phyloP scores from a whole-genome alignment of 2,797 vertebrate genomes.

The Thamnophis elegans region DNA sequence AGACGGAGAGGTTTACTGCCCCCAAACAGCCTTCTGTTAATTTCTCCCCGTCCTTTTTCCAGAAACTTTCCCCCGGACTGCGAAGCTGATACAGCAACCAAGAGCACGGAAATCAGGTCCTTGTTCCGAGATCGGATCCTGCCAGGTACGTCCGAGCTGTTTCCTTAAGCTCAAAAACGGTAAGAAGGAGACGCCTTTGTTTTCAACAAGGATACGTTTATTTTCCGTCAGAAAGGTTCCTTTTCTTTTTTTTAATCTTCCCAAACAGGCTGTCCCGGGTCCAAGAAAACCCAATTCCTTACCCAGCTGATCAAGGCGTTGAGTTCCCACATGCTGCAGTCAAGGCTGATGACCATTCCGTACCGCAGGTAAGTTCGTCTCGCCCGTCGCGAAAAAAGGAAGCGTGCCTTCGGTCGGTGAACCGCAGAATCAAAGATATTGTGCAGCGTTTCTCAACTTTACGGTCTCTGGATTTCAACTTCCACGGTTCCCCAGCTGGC shows the following conservation, averaged over 20 bases:
- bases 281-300: conserved; percentile 67
- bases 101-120: conserved; percentile 29
- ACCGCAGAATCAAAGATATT: neutral
- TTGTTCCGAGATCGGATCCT: conserved; percentile 55
- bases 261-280: conserved; percentile 66
- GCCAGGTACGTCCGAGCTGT: conserved; percentile 47
- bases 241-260: neutral
- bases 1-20: neutral
- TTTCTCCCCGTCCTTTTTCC: neutral
- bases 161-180: neutral
- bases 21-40: neutral
- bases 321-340: conserved; percentile 64
- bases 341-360: conserved; percentile 47
- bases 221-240: neutral
- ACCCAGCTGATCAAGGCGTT: conserved; percentile 65
- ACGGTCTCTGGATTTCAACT: neutral
- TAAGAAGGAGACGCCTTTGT: neutral
- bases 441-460: neutral
- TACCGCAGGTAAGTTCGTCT: conserved; percentile 21
- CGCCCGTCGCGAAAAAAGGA: neutral
- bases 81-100: conserved; percentile 25
- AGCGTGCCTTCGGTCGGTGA: neutral
- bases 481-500: neutral
- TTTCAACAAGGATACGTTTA: neutral
- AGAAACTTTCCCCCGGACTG: conserved; percentile 71